Conservation (phyloP, 1,140 invertebrate species). For the Dicyema japonicum region DNA sequence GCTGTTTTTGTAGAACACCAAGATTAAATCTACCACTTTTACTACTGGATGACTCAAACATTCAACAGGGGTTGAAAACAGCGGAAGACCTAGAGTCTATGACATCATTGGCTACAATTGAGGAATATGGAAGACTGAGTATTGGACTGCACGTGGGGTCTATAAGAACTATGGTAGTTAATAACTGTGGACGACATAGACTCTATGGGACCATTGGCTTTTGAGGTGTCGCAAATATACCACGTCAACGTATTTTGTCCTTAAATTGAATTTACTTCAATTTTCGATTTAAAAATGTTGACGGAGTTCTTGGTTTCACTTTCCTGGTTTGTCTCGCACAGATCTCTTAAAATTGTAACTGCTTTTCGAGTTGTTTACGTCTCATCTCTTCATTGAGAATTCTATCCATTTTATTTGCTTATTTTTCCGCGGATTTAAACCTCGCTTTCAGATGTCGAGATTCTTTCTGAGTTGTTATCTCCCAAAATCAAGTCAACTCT, state of each 20-base stretch:
- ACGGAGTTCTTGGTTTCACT: constrained; percentile 9
- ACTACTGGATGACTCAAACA: no score
- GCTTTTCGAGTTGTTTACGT: constrained; percentile 10
- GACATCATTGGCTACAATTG: no score
- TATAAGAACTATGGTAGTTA: no score
- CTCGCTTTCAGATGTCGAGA: constrained; percentile 11
- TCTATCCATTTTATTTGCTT: constrained; percentile 13
- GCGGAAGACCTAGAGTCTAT: no score
- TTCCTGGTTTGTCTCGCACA: constrained; percentile 14
- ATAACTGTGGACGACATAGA: no score
- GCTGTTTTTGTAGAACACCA: no score
- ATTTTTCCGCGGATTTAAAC: constrained; percentile 14
- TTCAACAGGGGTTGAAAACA: no score
- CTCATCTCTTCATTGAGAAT: constrained; percentile 11
- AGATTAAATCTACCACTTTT: no score
- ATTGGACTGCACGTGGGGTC: no score
- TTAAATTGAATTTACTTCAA: constrained; percentile 12
- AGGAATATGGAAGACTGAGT: no score
- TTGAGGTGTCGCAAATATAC: constrained; percentile 15
- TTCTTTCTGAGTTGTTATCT: constrained; percentile 8
- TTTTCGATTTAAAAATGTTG: constrained; percentile 12
- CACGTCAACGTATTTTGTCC: no score
- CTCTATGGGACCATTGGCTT: no score
- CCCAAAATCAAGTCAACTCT: background rate
- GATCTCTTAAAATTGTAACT: constrained; percentile 12